A percentile compares a stretch with the other conserved stretches of the same genome.
Evolutionary conservation across 2,888 invertebrate species (phyloP).

Genomic region (Halictus quadricinctus): DNA sequence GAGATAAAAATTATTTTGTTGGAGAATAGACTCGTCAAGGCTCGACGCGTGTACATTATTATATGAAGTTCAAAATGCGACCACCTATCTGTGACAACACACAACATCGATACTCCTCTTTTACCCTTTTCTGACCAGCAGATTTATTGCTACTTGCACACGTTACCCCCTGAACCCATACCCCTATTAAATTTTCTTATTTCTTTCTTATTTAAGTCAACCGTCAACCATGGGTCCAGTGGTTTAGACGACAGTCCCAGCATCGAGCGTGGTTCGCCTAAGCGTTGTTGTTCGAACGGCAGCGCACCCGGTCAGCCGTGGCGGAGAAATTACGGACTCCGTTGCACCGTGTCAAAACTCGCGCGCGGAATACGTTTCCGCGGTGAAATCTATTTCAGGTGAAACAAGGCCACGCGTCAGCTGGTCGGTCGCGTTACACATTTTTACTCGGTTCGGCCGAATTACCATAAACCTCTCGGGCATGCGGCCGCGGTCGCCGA

Average conservation of each 20-base stretch:
- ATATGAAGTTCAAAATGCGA: too few species aligned
- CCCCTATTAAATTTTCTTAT: too few species aligned
- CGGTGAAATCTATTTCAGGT: constrained; percentile 68
- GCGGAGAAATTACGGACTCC: constrained; percentile 48
- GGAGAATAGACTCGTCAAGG: too few species aligned
- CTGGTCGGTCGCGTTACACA: constrained; percentile 55
- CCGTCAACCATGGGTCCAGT: not conserved
- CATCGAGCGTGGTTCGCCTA: not conserved
- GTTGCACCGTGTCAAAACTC: constrained; percentile 49
- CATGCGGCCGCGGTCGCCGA: constrained; percentile 45
- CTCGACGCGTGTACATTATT: too few species aligned
- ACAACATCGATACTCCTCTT: too few species aligned
- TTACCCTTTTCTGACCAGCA: too few species aligned
- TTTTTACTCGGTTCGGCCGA: constrained; percentile 63
- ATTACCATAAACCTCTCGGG: constrained; percentile 64
- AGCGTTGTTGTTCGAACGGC: not conserved
- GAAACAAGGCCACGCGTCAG: constrained; percentile 67
- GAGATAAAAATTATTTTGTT: too few species aligned
- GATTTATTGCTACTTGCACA: too few species aligned
- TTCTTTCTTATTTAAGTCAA: not conserved
- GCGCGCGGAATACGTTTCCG: constrained; percentile 58
- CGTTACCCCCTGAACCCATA: too few species aligned
- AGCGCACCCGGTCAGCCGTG: not conserved
- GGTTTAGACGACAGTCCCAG: not conserved
- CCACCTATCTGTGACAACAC: too few species aligned